Conservation (phyloP, 2,888 invertebrate genomes). For the Chymomyza fuscimana region DNA sequence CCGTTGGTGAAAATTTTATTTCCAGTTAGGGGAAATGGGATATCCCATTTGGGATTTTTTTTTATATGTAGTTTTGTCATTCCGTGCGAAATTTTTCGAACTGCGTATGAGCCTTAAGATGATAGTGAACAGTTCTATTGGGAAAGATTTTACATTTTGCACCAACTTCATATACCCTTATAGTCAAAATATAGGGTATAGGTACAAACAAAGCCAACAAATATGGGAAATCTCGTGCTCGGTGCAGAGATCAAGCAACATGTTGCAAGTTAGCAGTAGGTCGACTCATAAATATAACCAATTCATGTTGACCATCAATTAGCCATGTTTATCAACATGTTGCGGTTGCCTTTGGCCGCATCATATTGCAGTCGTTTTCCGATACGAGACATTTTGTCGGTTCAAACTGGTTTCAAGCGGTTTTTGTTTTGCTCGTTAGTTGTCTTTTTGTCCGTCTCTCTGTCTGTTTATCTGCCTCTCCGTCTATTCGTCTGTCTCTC, state of each 20-base stretch:
- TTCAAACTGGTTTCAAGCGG: slow-evolving; percentile 73
- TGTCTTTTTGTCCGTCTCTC: neutral
- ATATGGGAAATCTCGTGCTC: slow-evolving; percentile 63
- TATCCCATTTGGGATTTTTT: no score
- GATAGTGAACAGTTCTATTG: no score
- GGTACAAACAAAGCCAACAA: neutral
- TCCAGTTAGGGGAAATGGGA: no score
- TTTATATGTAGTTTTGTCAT: no score
- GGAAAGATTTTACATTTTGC: no score
- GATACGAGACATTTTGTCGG: slow-evolving; percentile 29
- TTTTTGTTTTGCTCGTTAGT: slow-evolving; percentile 36
- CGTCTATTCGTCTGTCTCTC: neutral
- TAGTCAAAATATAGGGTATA: no score
- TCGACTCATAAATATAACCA: neutral
- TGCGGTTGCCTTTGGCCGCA: slow-evolving; percentile 3
- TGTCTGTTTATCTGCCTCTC: no score
- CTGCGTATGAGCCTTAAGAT: no score
- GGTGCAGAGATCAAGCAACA: slow-evolving; percentile 27
- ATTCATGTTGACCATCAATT: slow-evolving; percentile 6
- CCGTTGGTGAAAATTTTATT: no score
- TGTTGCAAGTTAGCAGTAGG: neutral
- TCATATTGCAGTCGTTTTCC: slow-evolving; percentile 25
- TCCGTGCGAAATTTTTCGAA: no score
- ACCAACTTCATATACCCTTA: no score
- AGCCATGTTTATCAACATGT: slow-evolving; percentile 8